A percentile compares a stretch with the other conserved stretches of the same genome.
Evolutionary conservation across 2,888 invertebrate species (phyloP).

Genomic region (Sesamia inferens): DNA sequence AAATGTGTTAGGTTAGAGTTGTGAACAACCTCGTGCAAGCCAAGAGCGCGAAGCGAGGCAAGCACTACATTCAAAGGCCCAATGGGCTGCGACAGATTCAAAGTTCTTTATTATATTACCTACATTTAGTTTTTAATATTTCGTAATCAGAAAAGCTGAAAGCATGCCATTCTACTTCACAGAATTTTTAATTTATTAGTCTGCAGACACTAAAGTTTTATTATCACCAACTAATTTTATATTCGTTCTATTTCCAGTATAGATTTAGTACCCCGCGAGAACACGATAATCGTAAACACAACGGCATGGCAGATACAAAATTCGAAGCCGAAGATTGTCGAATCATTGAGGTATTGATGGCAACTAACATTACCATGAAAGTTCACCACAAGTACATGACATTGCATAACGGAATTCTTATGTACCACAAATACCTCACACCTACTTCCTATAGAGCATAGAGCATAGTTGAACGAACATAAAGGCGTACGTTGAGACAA

Average conservation of each 20-base stretch:
- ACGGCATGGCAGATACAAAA: neutral
- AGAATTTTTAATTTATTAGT: neutral
- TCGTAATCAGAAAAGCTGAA: neutral
- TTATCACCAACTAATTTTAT: neutral
- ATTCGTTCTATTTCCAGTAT: neutral
- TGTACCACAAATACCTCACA: conserved; percentile 4
- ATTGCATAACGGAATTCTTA: conserved; percentile 44
- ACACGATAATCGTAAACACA: neutral
- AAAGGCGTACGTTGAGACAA: conserved; percentile 37
- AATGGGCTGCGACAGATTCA: too few relatives aligned
- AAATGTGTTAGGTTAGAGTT: too few relatives aligned
- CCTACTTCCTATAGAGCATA: conserved; percentile 11
- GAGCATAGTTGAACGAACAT: conserved; percentile 22
- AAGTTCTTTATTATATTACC: neutral
- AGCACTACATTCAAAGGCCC: too few relatives aligned
- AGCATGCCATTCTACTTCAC: neutral
- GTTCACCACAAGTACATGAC: conserved; percentile 4
- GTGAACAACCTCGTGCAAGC: too few relatives aligned
- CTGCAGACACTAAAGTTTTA: neutral
- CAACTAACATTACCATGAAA: conserved; percentile 17
- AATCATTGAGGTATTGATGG: conserved; percentile 31
- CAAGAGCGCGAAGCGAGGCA: too few relatives aligned
- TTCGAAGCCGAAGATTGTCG: neutral
- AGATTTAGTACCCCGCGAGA: neutral
- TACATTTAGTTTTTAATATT: neutral